Percentiles rank a stretch among this genome's conserved stretches.
Conservation (phyloP, 2,888 invertebrate species). For the Notodonta ziczac region DNA sequence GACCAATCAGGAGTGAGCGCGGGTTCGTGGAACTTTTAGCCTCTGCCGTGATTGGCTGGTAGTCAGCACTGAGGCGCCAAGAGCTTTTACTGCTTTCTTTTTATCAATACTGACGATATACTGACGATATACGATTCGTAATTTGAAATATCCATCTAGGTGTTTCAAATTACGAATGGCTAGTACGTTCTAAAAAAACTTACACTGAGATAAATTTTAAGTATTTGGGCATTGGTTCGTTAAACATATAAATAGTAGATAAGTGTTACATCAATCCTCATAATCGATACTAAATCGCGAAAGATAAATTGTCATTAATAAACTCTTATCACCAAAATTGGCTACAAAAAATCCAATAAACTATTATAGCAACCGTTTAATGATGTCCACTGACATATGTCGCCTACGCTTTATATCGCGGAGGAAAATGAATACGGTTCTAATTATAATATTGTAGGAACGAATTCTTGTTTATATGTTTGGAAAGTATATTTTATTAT, state of each 20-base stretch:
- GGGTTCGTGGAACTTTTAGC: constrained; percentile 76
- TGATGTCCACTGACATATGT: background rate
- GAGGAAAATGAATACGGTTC: background rate
- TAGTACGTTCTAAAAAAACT: constrained; percentile 1
- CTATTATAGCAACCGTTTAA: constrained; percentile 1
- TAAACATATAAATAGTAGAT: background rate
- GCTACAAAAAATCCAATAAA: constrained; percentile 2
- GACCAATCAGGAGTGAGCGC: constrained; percentile 55
- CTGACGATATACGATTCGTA: too few relatives aligned
- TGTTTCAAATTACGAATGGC: background rate
- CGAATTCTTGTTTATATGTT: background rate
- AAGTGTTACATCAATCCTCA: background rate
- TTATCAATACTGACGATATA: background rate
- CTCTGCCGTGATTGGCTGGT: constrained; percentile 62
- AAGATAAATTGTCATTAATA: background rate
- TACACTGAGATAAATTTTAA: background rate
- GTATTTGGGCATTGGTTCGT: background rate
- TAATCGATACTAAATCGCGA: constrained; percentile 4
- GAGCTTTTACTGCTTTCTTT: constrained; percentile 27
- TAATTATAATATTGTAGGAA: background rate
- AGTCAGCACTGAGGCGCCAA: constrained; percentile 38
- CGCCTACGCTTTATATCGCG: constrained; percentile 2
- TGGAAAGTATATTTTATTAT: background rate
- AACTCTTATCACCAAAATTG: background rate
- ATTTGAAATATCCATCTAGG: too few relatives aligned